These are phyloP conservation scores for Sander lucioperca DNA, from an alignment of 2,113 vertebrate genomes.

Conservation along the genomic window DNA sequence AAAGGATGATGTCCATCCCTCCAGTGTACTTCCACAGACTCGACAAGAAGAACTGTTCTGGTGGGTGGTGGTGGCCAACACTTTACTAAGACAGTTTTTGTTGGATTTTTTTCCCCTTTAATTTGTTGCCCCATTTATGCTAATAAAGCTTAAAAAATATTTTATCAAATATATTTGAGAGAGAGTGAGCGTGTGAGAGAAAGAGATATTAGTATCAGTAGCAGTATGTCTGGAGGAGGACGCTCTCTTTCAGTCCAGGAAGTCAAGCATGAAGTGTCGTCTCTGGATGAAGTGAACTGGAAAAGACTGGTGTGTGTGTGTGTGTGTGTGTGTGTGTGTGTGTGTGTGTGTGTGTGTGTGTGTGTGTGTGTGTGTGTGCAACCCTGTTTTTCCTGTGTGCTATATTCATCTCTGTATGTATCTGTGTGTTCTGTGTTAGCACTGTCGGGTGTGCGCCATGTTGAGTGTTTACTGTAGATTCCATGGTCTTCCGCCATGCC, in stretches of 20 bases:
- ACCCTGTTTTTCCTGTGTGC: not conserved
- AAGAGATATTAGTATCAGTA: slow-evolving; percentile 37
- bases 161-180: too few species aligned
- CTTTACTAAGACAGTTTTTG: too few species aligned
- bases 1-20: too few species aligned
- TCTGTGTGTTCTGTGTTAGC: not conserved
- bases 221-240: slow-evolving; percentile 53
- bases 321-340: slow-evolving; percentile 10
- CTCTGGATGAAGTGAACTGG: too few species aligned
- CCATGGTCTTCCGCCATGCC: slow-evolving; percentile 18
- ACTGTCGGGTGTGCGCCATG: slow-evolving; percentile 9
- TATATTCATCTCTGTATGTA: not conserved
- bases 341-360: slow-evolving; percentile 2
- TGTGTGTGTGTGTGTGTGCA: slow-evolving; percentile 7
- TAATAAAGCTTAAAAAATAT: too few species aligned
- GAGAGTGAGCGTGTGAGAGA: not conserved
- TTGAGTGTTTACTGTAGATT: slow-evolving; percentile 36
- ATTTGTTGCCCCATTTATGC: too few species aligned
- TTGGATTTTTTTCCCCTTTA: too few species aligned
- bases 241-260: slow-evolving; percentile 52
- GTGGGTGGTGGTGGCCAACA: too few species aligned
- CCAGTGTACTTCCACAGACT: too few species aligned
- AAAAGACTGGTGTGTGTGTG: slow-evolving; percentile 5
- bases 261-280: slow-evolving; percentile 40
- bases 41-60: too few species aligned